phyloP scores from a whole-genome alignment of 2,113 vertebrate species.

The Laticauda colubrina region DNA sequence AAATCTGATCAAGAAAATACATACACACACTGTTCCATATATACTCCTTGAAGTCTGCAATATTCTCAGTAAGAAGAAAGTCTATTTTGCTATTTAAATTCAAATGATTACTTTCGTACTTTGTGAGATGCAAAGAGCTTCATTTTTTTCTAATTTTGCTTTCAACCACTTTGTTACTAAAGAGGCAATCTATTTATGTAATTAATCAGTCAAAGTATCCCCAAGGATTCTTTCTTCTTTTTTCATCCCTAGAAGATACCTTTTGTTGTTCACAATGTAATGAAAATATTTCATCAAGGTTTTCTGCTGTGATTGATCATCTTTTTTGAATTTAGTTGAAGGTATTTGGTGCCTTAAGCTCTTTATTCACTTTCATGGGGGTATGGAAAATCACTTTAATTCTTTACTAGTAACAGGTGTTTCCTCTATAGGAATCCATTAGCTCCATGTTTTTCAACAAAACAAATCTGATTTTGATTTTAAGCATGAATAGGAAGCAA shows the following conservation, averaged over 20 bases:
- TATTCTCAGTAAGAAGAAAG: conserved; percentile 21
- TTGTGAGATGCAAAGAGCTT: conserved; percentile 39
- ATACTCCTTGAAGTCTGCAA: conserved; percentile 29
- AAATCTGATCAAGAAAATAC: neutral
- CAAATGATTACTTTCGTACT: conserved; percentile 23
- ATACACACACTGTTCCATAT: neutral
- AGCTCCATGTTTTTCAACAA: conserved; percentile 55
- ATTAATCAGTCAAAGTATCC: conserved; percentile 61
- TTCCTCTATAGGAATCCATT: conserved; percentile 49
- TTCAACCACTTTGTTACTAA: conserved; percentile 41
- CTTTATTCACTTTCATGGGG: conserved; percentile 54
- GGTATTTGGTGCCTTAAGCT: conserved; percentile 56
- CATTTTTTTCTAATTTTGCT: conserved; percentile 41
- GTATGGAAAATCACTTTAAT: conserved; percentile 51
- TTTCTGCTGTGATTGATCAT: conserved; percentile 58
- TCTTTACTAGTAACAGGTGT: conserved; percentile 56
- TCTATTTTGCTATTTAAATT: conserved; percentile 47
- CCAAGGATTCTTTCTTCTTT: conserved; percentile 31
- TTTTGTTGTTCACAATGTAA: conserved; percentile 56
- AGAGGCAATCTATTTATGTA: conserved; percentile 62
- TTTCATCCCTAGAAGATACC: conserved; percentile 23
- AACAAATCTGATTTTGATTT: conserved; percentile 48
- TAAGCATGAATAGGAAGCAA: conserved; percentile 7
- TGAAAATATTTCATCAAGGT: conserved; percentile 56
- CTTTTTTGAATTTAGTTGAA: conserved; percentile 51